Percentiles rank a stretch among this genome's conserved stretches.
Evolutionary conservation across 2,888 invertebrate species (phyloP).

Genomic region (Agrotis clavis): DNA sequence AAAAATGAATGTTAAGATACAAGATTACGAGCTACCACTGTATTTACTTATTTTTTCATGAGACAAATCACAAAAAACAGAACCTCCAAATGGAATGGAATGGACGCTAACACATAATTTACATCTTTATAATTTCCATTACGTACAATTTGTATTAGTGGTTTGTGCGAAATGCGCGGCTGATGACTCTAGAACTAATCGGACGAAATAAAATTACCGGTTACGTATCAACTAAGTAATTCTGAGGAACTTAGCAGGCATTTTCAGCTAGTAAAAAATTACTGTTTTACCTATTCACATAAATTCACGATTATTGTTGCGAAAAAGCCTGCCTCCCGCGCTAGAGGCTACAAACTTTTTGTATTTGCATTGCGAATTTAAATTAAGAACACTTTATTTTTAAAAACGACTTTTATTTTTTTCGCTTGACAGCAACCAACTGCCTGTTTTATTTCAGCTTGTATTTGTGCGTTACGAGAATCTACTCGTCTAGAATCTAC

Average conservation of each 20-base stretch:
- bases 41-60: constrained; percentile 43
- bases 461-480: constrained; percentile 1
- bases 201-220: constrained; percentile 73
- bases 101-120: constrained; percentile 49
- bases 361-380: constrained; percentile 19
- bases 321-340: constrained; percentile 46
- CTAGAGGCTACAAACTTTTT: constrained; percentile 23
- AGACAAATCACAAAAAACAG: constrained; percentile 38
- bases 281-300: constrained; percentile 8
- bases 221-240: constrained; percentile 64
- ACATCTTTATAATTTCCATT: constrained; percentile 58
- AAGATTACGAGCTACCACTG: constrained; percentile 29
- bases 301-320: constrained; percentile 34
- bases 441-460: constrained; percentile 1
- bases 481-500: not conserved
- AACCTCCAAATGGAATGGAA: constrained; percentile 37
- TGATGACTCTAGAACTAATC: constrained; percentile 83
- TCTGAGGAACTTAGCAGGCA: constrained; percentile 53
- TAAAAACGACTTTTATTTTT: not conserved
- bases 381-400: constrained; percentile 37
- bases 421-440: not conserved
- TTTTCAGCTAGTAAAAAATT: constrained; percentile 58
- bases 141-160: constrained; percentile 60
- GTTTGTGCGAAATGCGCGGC: constrained; percentile 63
- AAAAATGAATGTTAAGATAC: constrained; percentile 39